These are phyloP conservation scores for Notamacropus eugenii DNA, from an alignment of 2,797 vertebrate genomes.

Conservation along the genomic window DNA sequence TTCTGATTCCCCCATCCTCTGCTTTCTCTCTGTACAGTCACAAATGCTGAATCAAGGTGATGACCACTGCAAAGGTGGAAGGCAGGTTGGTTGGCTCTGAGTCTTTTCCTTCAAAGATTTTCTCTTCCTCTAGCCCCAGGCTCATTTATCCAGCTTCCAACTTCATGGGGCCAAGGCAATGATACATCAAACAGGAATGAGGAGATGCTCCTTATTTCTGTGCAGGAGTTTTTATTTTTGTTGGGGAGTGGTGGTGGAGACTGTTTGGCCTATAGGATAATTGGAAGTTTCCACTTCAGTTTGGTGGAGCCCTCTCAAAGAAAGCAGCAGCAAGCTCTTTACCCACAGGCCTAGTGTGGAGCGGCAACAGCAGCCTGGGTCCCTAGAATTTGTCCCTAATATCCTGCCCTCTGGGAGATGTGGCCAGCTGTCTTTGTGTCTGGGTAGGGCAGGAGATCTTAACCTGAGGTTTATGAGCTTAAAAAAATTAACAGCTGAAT, in stretches of 20 bases:
- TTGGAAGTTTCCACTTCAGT: conserved; percentile 10
- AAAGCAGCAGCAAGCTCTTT: neutral
- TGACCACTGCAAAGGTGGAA: conserved; percentile 37
- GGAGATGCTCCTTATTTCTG: conserved; percentile 26
- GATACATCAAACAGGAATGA: neutral
- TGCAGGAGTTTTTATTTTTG: conserved; percentile 34
- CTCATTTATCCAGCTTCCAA: conserved; percentile 64
- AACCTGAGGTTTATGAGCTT: neutral
- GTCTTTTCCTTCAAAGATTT: conserved; percentile 60
- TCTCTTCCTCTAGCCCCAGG: conserved; percentile 65
- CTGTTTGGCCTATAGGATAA: conserved; percentile 49
- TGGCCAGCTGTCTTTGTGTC: neutral
- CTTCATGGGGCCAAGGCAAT: conserved; percentile 49
- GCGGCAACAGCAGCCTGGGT: neutral
- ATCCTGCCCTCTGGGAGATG: neutral
- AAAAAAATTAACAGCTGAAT: neutral
- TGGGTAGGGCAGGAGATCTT: neutral
- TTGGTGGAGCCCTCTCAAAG: neutral
- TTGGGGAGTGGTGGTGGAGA: neutral
- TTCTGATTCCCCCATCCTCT: conserved; percentile 57
- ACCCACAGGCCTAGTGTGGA: neutral
- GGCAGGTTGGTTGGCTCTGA: conserved; percentile 37
- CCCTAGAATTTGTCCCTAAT: neutral
- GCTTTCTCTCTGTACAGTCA: conserved; percentile 47
- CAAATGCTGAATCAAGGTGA: neutral